These are phyloP conservation scores for Pristionchus maxplancki DNA, from an alignment of 2,888 invertebrate species.

Conservation along the genomic window DNA sequence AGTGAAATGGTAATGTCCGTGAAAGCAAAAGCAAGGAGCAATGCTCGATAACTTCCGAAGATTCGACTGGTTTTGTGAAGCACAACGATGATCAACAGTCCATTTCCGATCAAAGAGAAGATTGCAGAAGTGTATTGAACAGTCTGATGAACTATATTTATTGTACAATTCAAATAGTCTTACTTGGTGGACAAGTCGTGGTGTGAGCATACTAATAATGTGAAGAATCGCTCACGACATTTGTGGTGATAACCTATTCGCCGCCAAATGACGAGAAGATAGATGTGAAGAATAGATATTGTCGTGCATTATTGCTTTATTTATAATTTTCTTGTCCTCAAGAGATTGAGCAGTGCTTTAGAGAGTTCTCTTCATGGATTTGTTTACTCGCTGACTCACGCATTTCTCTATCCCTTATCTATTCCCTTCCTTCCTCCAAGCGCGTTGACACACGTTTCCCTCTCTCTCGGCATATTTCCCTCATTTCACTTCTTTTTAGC, in stretches of 20 bases:
- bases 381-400: background rate
- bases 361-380: too few relatives aligned
- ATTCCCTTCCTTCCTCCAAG: background rate
- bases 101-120: background rate
- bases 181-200: background rate
- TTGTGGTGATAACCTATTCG: background rate
- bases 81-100: background rate
- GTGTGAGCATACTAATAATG: background rate
- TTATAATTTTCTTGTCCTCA: too few relatives aligned
- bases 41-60: background rate
- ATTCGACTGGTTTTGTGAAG: background rate
- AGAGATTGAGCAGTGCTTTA: too few relatives aligned
- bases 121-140: background rate
- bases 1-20: background rate
- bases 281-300: background rate
- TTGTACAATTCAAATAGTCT: background rate
- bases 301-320: too few relatives aligned
- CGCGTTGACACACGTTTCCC: background rate
- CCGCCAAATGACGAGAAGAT: background rate
- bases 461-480: background rate
- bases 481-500: background rate
- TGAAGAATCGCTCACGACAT: background rate
- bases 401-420: background rate
- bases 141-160: background rate
- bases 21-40: background rate